Evolutionary conservation across 1,140 invertebrate genomes (phyloP), one percentile per base, ranked within the genome.

Genomic region (Drosophila suzukii): DNA sequence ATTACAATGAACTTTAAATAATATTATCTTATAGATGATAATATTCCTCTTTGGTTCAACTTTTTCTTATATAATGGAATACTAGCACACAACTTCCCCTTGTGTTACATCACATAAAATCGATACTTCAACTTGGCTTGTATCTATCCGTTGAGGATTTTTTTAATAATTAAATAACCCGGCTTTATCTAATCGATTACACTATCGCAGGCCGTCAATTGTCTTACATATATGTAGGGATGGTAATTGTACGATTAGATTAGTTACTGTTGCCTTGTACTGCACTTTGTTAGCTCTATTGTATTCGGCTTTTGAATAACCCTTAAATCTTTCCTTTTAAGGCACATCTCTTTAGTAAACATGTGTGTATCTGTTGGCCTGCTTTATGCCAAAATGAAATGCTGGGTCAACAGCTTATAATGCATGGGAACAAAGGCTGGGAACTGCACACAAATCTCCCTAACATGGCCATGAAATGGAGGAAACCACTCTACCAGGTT

Each of bases 231-330:
- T 5, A 13, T 20, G 20, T 20, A 39, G 27, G 27, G 44, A 8
- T 34, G 24, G 13, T 54, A 47, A 27, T 71, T 38, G n/a, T 32
- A 12, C 66, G 62, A 71, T 71, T 71, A 71, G 65, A 58, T 71
- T 71, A 34, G 24, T 24, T 32, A 8, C 27, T 24, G 15, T 47
- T 47, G 6, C 43, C 15, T 20, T 27, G 47, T 15, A 36, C 30
- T 10, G 32, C 3, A 6, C 20, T 39, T 24, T 30, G 24, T 34
- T 8, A 24, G 44, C 15, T 30, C 30, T n/a, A 32, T 56, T 46
- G 15, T 17, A 32, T 36, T 53, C 6, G 4, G 17, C 34, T n/a
- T 34, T 32, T 32, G 12, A 20, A 30, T 13, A n/a, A 27, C 34
- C 15, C 15, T 8, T 10, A 34, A 34, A 44, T 63, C 55, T 44